Evolutionary conservation across 35 echinoderm and acorn worm genomes (phyloP), one percentile per base, ranked within the genome.

Genomic region (Apostichopus japonicus): DNA sequence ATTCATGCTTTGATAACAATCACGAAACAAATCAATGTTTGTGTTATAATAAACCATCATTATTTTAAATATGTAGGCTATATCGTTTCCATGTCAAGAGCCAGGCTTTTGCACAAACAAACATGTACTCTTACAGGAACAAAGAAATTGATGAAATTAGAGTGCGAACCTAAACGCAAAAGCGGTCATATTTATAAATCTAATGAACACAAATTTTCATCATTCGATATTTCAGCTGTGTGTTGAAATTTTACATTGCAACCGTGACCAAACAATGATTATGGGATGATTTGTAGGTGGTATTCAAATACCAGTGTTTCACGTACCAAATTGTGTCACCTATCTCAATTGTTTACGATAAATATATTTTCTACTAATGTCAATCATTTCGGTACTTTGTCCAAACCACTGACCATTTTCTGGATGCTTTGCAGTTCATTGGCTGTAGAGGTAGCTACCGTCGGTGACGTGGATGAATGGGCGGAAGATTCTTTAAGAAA

Each of bases 391-490:
- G 91, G 91, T 70, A 90, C 72, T 75, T 99, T 96, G 19, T 99
- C 97, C 24, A 99, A 90, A 75, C 95, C 93, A 77, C 95, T 96
- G 23, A 96, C 97, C 93, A 96, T 95, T 84, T 92, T 99, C 78
- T 96, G 97, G 88, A 99, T 99, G 92, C 77, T 99, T 86, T 99
- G 97, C 11, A 99, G 95, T 92, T 99, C 97, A 90, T 95, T 99
- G 10, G 95, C 92, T 90, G 97, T 92, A 19, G 95, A 90, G 55
- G 77, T 91, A 71, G 92, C 91, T 17, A 93, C 84, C 87, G 92
- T 70, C 55, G 94, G 96, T 84, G 94, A 95, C 55, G 94, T 92
- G 56, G 96, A 91, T 21, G 95, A 92, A 77, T 90, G 87, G 72
- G 87, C 11, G 17, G 90, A 79, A n/a, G 77, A 77, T 54, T 77